Evolutionary conservation across 2,113 vertebrate species (phyloP).

Genomic region (Bolborhynchus lineola): DNA sequence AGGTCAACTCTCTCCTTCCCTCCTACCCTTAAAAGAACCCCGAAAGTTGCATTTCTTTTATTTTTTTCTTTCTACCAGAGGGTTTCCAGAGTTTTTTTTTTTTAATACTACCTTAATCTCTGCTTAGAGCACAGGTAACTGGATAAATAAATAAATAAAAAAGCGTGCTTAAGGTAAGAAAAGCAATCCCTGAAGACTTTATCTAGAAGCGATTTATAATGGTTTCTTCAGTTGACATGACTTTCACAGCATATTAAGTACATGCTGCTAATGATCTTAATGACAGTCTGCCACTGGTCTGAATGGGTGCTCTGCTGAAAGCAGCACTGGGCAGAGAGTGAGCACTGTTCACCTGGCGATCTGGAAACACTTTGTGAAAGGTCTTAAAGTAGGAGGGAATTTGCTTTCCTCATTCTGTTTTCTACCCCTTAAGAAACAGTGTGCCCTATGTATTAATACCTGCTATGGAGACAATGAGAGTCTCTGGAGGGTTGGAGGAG

Average conservation of each 20-base stretch:
- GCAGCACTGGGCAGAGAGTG: background rate
- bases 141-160: background rate
- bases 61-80: background rate
- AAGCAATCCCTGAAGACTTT: background rate
- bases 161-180: background rate
- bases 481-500: background rate
- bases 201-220: background rate
- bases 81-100: background rate
- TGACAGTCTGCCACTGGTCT: background rate
- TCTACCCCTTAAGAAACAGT: background rate
- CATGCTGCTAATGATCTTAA: slow-evolving; percentile 6
- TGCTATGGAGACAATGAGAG: background rate
- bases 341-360: background rate
- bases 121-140: background rate
- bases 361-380: background rate
- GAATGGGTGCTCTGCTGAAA: background rate
- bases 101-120: background rate
- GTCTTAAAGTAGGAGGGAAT: background rate
- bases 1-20: background rate
- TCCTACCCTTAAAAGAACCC: background rate
- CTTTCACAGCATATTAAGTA: slow-evolving; percentile 29
- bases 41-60: background rate
- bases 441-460: background rate
- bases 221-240: slow-evolving; percentile 12
- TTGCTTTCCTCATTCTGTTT: background rate